phyloP scores from a whole-genome alignment of 2,888 invertebrate species.

The Eupeodes luniger region DNA sequence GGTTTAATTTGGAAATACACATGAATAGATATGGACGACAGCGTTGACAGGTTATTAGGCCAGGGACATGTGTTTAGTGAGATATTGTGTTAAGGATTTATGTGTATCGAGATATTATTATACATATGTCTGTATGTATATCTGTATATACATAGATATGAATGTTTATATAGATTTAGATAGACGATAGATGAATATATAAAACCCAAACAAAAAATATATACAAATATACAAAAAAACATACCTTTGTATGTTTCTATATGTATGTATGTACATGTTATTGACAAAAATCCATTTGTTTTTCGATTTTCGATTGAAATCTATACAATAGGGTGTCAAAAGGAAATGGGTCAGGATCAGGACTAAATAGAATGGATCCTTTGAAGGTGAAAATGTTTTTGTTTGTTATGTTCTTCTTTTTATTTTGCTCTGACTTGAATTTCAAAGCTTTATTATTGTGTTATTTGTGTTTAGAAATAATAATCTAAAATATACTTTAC shows the following conservation, averaged over 20 bases:
- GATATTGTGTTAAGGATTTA: conserved; percentile 46
- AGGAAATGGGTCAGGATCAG: background rate
- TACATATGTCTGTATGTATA: no score
- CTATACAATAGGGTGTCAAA: background rate
- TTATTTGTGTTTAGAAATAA: background rate
- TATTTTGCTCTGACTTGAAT: background rate
- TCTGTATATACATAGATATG: no score
- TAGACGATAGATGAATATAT: background rate
- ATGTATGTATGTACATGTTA: no score
- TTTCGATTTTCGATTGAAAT: conserved; percentile 16
- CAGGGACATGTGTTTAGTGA: conserved; percentile 59
- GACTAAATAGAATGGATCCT: background rate
- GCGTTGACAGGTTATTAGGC: conserved; percentile 72
- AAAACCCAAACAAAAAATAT: background rate
- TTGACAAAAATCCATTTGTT: conserved; percentile 17
- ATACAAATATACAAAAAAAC: background rate
- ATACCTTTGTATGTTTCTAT: no score
- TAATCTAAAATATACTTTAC: no score
- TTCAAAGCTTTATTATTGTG: background rate
- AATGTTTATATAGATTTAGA: background rate
- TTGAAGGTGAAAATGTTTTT: background rate
- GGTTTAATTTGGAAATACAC: conserved; percentile 56
- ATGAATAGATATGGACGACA: conserved; percentile 49
- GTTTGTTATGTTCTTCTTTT: background rate
- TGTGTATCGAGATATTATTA: background rate